These are phyloP conservation scores for Sceliomorpha sp. DNA, from an alignment of 2,888 invertebrate genomes.

Conservation along the genomic window DNA sequence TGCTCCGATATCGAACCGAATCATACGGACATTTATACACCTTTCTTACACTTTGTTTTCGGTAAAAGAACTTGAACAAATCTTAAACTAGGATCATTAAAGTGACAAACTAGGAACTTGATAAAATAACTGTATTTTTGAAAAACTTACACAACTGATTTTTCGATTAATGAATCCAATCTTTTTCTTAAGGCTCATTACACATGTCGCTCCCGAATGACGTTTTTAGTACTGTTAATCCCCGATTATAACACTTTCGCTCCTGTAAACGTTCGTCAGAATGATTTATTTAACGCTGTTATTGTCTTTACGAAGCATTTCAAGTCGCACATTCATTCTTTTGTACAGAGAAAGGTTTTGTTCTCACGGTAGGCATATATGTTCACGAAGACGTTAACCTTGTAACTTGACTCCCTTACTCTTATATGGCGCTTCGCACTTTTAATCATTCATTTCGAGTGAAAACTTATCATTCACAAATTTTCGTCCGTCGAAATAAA, in stretches of 20 bases:
- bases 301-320: conserved; percentile 39
- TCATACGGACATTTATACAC: too few species aligned
- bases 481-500: conserved; percentile 44
- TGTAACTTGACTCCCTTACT: conserved; percentile 53
- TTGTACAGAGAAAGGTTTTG: conserved; percentile 48
- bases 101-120: too few species aligned
- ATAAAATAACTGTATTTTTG: too few species aligned
- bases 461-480: conserved; percentile 34
- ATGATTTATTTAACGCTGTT: conserved; percentile 44
- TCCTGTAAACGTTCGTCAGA: conserved; percentile 29
- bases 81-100: too few species aligned
- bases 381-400: conserved; percentile 55
- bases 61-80: too few species aligned
- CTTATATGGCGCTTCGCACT: conserved; percentile 55
- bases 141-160: too few species aligned
- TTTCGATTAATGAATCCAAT: too few species aligned
- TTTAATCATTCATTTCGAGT: conserved; percentile 52
- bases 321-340: conserved; percentile 41
- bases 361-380: conserved; percentile 50
- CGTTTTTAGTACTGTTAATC: background rate
- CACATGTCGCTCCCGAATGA: background rate
- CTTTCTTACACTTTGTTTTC: too few species aligned
- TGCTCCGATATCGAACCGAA: background rate
- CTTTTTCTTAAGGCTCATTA: too few species aligned
- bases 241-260: conserved; percentile 14